Conservation (phyloP, 2,113 vertebrate species). For the Caranx melampygus region DNA sequence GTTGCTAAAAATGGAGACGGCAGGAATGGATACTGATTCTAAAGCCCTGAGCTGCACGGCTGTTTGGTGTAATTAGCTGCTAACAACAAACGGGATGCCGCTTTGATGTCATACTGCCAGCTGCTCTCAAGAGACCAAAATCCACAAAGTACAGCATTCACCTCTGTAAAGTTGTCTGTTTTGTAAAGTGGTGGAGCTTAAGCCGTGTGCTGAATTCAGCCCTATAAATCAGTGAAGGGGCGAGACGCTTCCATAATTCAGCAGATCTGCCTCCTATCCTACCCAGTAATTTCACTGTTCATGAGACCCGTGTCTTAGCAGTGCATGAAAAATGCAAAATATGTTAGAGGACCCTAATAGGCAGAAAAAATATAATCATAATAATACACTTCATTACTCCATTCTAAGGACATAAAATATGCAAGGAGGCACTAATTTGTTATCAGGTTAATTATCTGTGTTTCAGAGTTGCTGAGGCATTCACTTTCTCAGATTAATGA, state of each 20-base stretch:
- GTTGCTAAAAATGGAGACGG: slow-evolving; percentile 68
- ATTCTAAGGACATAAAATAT: slow-evolving; percentile 77
- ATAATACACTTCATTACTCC: slow-evolving; percentile 76
- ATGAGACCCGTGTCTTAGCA: slow-evolving; percentile 44
- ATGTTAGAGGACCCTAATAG: slow-evolving; percentile 65
- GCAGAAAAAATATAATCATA: slow-evolving; percentile 62
- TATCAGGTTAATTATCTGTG: slow-evolving; percentile 82
- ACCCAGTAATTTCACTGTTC: slow-evolving; percentile 37
- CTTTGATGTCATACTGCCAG: slow-evolving; percentile 69
- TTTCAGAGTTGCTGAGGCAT: slow-evolving; percentile 77
- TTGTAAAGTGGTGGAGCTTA: slow-evolving; percentile 36
- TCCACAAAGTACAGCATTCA: slow-evolving; percentile 51
- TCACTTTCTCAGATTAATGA: slow-evolving; percentile 78
- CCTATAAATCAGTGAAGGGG: slow-evolving; percentile 21
- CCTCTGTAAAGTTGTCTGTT: slow-evolving; percentile 57
- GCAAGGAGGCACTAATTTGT: slow-evolving; percentile 75
- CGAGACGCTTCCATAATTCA: slow-evolving; percentile 6
- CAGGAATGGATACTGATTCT: slow-evolving; percentile 50
- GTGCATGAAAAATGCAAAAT: slow-evolving; percentile 64
- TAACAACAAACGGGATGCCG: slow-evolving; percentile 61
- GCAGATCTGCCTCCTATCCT: slow-evolving; percentile 27
- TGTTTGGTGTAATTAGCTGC: slow-evolving; percentile 79
- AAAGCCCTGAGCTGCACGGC: slow-evolving; percentile 46
- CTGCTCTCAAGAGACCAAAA: slow-evolving; percentile 51
- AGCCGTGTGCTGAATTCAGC: slow-evolving; percentile 27